phyloP scores from a whole-genome alignment of 2,113 vertebrate species.

The Progne subis region DNA sequence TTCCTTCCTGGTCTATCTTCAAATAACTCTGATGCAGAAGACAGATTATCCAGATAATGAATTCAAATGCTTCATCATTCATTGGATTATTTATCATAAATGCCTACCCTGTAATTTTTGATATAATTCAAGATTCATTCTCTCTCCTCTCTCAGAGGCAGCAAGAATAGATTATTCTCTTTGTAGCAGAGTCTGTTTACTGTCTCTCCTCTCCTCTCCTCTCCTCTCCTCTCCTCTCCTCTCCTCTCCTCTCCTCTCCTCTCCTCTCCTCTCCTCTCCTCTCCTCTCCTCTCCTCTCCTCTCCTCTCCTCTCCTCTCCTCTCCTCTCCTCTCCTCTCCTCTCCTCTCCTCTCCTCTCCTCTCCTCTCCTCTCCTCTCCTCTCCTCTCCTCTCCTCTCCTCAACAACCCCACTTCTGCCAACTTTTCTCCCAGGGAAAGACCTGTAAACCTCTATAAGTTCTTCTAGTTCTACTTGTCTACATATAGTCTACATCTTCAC shows the following conservation, averaged over 20 bases:
- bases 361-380: no score
- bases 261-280: no score
- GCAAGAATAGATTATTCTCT: not conserved
- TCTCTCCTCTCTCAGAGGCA: not conserved
- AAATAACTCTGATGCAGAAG: not conserved
- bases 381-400: not conserved
- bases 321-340: no score
- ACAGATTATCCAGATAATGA: not conserved
- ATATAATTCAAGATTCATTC: not conserved
- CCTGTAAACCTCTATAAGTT: not conserved
- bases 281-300: not conserved
- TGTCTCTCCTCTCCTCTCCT: not conserved
- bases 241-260: no score
- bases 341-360: no score
- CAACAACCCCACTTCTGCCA: not conserved
- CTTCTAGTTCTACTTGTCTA: not conserved
- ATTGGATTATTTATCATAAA: not conserved
- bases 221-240: no score
- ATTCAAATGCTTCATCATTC: not conserved
- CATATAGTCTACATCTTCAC: not conserved
- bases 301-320: not conserved
- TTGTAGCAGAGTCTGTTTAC: not conserved
- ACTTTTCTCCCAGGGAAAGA: not conserved
- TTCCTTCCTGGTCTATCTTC: not conserved
- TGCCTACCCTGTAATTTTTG: not conserved